These are phyloP conservation scores for Champsocephalus gunnari DNA, from an alignment of 2,797 vertebrate species.

Conservation along the genomic window DNA sequence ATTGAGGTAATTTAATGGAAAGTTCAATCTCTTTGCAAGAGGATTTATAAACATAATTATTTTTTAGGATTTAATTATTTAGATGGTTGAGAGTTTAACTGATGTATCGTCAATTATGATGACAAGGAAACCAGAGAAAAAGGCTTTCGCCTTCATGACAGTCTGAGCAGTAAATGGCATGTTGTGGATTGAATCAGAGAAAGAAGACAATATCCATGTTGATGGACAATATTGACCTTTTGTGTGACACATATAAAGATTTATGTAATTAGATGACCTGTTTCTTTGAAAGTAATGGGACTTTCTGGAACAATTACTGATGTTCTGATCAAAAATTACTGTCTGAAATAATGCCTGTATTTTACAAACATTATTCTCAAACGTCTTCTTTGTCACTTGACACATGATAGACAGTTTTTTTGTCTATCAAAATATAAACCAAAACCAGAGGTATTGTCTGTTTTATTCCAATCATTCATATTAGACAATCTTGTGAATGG, in stretches of 20 bases:
- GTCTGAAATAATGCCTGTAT: neutral
- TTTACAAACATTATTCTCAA: neutral
- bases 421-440: neutral
- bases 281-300: neutral
- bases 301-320: neutral
- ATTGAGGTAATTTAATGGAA: neutral
- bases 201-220: slow-evolving; percentile 6
- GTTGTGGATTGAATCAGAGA: slow-evolving; percentile 8
- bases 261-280: slow-evolving; percentile 13
- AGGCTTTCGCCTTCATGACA: neutral
- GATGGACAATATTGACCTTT: slow-evolving; percentile 9
- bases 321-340: slow-evolving; percentile 5
- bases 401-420: neutral
- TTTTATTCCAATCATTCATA: neutral
- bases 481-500: neutral
- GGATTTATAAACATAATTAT: neutral
- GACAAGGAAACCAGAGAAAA: neutral
- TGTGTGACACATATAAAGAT: slow-evolving; percentile 10
- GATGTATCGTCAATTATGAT: neutral
- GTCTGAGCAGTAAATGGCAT: neutral
- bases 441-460: neutral
- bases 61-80: neutral
- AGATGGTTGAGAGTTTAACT: neutral
- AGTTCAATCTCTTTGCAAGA: neutral
- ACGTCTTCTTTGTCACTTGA: neutral